Evolutionary conservation across 2,797 vertebrate genomes (phyloP).

Genomic region (Cynodonichthys magdalenae): DNA sequence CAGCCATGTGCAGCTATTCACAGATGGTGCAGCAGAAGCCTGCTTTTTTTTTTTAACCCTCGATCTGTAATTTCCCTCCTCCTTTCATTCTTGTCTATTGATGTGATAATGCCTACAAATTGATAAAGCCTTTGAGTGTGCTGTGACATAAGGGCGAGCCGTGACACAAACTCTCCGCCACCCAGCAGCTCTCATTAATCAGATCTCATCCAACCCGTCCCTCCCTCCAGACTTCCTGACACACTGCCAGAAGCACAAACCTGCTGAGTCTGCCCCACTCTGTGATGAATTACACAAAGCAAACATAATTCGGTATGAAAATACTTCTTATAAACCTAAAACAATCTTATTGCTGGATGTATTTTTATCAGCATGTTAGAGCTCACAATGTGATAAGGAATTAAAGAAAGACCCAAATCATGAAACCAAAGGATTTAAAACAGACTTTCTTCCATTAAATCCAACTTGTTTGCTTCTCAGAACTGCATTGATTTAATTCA

Average conservation of each 20-base stretch:
- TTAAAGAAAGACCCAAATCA: too few relatives aligned
- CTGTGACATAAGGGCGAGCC: slow-evolving; percentile 63
- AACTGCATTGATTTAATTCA: too few relatives aligned
- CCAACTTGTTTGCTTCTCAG: too few relatives aligned
- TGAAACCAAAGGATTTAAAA: too few relatives aligned
- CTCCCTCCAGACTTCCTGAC: slow-evolving; percentile 47
- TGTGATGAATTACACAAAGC: background rate
- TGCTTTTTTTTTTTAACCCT: slow-evolving; percentile 3
- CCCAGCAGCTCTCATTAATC: slow-evolving; percentile 73
- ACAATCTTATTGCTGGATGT: too few relatives aligned
- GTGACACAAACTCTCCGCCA: slow-evolving; percentile 68
- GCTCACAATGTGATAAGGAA: too few relatives aligned
- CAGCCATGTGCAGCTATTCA: slow-evolving; percentile 34
- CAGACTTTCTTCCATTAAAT: too few relatives aligned
- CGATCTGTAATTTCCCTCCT: slow-evolving; percentile 42
- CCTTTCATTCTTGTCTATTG: slow-evolving; percentile 80
- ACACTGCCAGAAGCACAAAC: slow-evolving; percentile 29
- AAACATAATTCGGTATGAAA: too few relatives aligned
- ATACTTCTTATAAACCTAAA: too few relatives aligned
- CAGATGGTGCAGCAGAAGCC: slow-evolving; percentile 69
- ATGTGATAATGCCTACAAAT: slow-evolving; percentile 80
- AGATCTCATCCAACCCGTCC: slow-evolving; percentile 35
- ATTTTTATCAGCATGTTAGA: too few relatives aligned
- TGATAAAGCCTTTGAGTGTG: slow-evolving; percentile 74
- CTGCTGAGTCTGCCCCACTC: slow-evolving; percentile 12